Percentiles rank a stretch among this genome's conserved stretches.
These are phyloP conservation scores for Eospalax fontanierii DNA, from an alignment of 2,797 vertebrate genomes.

Conservation along the genomic window DNA sequence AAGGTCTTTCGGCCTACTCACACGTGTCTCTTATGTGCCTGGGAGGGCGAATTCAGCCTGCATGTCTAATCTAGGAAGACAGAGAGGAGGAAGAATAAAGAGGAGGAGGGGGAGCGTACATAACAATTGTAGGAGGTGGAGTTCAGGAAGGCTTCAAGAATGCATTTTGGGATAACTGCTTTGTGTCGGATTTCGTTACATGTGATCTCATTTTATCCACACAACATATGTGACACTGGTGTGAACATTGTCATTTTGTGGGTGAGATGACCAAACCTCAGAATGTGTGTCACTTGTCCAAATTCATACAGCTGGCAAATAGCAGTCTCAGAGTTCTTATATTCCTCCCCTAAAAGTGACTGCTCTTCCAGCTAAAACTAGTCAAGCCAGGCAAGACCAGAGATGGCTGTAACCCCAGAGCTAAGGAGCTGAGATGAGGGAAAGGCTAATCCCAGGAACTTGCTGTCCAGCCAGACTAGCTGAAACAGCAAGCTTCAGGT, in stretches of 20 bases:
- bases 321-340: neutral
- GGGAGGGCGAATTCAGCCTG: slow-evolving; percentile 80
- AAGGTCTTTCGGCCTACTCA: slow-evolving; percentile 91
- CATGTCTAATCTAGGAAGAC: slow-evolving; percentile 83
- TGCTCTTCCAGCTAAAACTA: neutral
- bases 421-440: neutral
- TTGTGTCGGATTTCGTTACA: neutral
- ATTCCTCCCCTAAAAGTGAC: neutral
- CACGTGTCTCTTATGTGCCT: slow-evolving; percentile 87
- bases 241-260: neutral
- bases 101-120: slow-evolving; percentile 25
- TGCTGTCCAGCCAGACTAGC: neutral
- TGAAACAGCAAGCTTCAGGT: neutral
- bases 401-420: neutral
- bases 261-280: neutral
- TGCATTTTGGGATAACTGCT: neutral
- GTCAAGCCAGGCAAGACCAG: neutral
- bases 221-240: neutral
- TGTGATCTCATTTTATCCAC: neutral
- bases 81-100: slow-evolving; percentile 13
- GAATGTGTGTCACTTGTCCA: neutral
- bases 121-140: neutral
- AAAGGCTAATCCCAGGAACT: too few species aligned
- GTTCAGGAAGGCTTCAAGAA: slow-evolving; percentile 35
- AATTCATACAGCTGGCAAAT: neutral